Conservation (phyloP, 2,113 vertebrate species). For the Microcebus ravelobensis region DNA sequence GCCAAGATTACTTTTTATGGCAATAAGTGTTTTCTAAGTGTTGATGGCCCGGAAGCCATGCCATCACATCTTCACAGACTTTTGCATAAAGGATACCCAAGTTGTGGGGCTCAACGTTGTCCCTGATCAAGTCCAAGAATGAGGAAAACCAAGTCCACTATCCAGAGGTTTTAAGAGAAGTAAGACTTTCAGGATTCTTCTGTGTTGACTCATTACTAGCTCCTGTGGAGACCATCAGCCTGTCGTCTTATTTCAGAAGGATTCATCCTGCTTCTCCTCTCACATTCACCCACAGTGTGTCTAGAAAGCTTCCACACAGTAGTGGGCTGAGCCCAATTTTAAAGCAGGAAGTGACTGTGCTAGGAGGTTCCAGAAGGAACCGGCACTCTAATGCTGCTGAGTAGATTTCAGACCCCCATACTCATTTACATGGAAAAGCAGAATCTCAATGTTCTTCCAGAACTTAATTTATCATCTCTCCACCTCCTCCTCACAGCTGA, state of each 20-base stretch:
- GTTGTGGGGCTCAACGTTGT: not conserved
- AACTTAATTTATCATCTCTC: not conserved
- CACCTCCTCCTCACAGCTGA: not conserved
- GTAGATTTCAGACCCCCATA: not conserved
- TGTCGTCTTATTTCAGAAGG: not conserved
- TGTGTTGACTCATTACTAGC: not conserved
- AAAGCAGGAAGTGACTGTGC: not conserved
- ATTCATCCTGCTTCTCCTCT: not conserved
- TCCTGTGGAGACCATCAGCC: not conserved
- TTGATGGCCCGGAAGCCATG: not conserved
- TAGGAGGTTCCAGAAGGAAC: conserved; percentile 10
- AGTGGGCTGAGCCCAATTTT: not conserved
- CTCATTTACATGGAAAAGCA: not conserved
- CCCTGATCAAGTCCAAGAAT: not conserved
- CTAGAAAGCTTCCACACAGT: not conserved
- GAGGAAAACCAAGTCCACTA: not conserved
- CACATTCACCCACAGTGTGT: not conserved
- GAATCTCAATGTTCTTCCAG: not conserved
- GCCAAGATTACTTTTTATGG: not conserved
- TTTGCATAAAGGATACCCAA: not conserved
- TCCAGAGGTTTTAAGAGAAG: not conserved
- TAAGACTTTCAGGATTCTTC: not conserved
- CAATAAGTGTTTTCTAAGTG: not conserved
- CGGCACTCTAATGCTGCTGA: not conserved
- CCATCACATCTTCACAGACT: not conserved